phyloP scores from a whole-genome alignment of 92 coral and sea anemone species.

The Montipora capitata region DNA sequence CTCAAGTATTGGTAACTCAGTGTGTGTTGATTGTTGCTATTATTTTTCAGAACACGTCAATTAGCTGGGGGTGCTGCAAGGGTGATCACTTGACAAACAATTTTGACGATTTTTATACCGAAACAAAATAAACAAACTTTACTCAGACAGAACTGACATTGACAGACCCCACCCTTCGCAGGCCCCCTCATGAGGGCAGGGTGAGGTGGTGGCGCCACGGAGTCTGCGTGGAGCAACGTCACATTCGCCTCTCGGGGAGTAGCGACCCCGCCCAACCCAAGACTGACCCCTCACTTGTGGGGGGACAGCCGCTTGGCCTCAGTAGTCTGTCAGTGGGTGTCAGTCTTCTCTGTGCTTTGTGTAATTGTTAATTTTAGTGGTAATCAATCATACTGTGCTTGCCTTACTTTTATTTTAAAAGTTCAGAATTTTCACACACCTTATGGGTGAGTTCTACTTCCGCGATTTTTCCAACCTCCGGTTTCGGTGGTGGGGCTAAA shows the following conservation, averaged over 20 bases:
- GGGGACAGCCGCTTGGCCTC: constrained; percentile 42
- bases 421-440: not conserved
- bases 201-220: constrained; percentile 71
- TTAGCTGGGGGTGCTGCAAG: constrained; percentile 17
- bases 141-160: not conserved
- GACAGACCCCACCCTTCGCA: constrained; percentile 14
- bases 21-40: not conserved
- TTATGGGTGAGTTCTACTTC: not conserved
- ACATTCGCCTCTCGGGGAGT: constrained; percentile 69
- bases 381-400: constrained; percentile 7
- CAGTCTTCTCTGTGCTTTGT: constrained; percentile 11
- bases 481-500: not conserved
- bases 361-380: not conserved
- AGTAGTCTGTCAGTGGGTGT: constrained; percentile 28
- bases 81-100: constrained; percentile 28
- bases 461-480: not conserved
- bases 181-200: constrained; percentile 52
- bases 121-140: constrained; percentile 11
- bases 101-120: not conserved
- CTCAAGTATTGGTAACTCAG: constrained; percentile 3
- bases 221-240: constrained; percentile 58
- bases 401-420: not conserved
- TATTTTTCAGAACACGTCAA: not conserved
- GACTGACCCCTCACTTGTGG: constrained; percentile 25
- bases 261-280: constrained; percentile 68